A percentile compares a stretch with the other conserved stretches of the same genome.
phyloP scores from a whole-genome alignment of 2,888 invertebrate species.

The Lymantria monacha region DNA sequence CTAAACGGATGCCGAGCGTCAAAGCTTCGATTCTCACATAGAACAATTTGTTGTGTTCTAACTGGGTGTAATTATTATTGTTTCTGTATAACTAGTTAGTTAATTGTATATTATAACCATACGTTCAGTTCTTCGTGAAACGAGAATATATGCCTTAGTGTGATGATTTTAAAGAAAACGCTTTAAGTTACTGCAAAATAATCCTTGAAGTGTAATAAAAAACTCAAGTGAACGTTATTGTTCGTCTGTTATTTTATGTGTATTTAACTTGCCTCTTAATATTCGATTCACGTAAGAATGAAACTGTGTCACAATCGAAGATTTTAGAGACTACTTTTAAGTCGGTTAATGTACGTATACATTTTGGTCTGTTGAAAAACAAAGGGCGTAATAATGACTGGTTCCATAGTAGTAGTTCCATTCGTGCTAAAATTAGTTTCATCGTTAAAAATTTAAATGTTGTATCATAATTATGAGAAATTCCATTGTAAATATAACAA shows the following conservation, averaged over 20 bases:
- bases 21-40: too few relatives aligned
- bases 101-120: too few relatives aligned
- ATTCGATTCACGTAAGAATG: conserved; percentile 21
- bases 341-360: conserved; percentile 17
- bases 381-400: conserved; percentile 14
- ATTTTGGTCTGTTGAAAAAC: conserved; percentile 18
- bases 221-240: conserved; percentile 14
- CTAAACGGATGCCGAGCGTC: background rate
- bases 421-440: conserved; percentile 19
- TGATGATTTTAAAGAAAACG: conserved; percentile 1
- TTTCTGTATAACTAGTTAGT: too few relatives aligned
- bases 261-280: conserved; percentile 13
- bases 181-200: conserved; percentile 6
- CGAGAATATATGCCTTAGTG: too few relatives aligned
- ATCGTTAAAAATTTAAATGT: background rate
- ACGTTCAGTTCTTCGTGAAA: too few relatives aligned
- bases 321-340: conserved; percentile 12
- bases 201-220: conserved; percentile 22
- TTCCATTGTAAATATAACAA: background rate
- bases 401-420: conserved; percentile 11
- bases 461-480: background rate
- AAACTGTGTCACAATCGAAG: conserved; percentile 25
- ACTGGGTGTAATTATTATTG: too few relatives aligned
- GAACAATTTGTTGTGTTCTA: too few relatives aligned
- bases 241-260: conserved; percentile 11